Conservation (phyloP, 2,113 vertebrate genomes). For the Eptesicus fuscus region DNA sequence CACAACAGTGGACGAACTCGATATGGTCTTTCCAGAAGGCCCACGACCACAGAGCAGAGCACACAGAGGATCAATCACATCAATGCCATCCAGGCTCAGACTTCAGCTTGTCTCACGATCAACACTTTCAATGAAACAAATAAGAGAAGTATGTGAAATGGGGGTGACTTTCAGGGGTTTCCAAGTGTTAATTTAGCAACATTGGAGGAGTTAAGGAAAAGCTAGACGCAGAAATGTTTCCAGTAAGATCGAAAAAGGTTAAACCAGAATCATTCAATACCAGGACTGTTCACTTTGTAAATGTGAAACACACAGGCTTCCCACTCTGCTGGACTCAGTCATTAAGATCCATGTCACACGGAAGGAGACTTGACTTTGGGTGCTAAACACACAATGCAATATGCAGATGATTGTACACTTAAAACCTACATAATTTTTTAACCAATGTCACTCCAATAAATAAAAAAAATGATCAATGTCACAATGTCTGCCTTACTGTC, state of each 20-base stretch:
- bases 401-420: not conserved
- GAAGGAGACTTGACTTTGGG: not conserved
- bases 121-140: not conserved
- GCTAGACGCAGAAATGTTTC: not conserved
- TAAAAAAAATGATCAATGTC: not conserved
- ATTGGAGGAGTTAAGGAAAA: not conserved
- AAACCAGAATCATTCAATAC: not conserved
- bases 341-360: not conserved
- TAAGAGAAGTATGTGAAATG: not conserved
- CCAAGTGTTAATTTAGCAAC: slow-evolving; percentile 14
- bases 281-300: not conserved
- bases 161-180: not conserved
- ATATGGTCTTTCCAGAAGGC: slow-evolving; percentile 49
- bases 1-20: slow-evolving; percentile 55
- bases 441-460: not conserved
- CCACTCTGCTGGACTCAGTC: not conserved
- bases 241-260: not conserved
- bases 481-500: not conserved
- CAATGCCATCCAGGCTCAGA: not conserved
- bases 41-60: not conserved
- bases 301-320: not conserved
- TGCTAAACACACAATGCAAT: not conserved
- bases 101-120: slow-evolving; percentile 12
- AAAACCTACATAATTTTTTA: not conserved
- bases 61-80: not conserved